Evolutionary conservation across 2,797 vertebrate species (phyloP).

Genomic region (Arnoldichthys spilopterus): DNA sequence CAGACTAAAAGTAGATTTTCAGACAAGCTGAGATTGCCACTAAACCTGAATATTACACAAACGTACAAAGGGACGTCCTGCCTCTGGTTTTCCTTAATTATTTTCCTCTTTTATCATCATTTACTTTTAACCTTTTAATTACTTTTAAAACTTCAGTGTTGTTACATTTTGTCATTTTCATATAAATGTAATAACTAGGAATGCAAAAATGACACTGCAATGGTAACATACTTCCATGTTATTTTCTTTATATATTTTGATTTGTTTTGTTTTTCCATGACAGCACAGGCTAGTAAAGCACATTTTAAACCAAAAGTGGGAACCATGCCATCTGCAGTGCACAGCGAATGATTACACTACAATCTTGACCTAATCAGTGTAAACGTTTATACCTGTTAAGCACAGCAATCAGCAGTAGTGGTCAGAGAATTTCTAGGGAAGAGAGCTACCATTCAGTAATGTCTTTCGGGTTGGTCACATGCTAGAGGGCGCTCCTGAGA

Average conservation of each 20-base stretch:
- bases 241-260: too few species aligned
- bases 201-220: background rate
- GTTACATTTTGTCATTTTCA: background rate
- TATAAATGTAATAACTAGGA: background rate
- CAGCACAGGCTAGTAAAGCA: background rate
- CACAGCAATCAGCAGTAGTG: background rate
- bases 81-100: background rate
- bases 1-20: background rate
- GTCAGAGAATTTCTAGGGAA: background rate
- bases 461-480: too few species aligned
- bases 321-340: background rate
- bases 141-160: background rate
- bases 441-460: too few species aligned
- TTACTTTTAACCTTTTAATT: too few species aligned
- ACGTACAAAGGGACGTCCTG: background rate
- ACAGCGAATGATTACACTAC: background rate
- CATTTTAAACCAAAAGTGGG: background rate
- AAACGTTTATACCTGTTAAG: background rate
- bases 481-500: too few species aligned
- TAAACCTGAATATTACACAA: too few species aligned
- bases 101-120: background rate
- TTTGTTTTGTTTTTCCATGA: too few species aligned
- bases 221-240: background rate
- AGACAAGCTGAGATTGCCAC: background rate
- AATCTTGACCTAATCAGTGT: background rate